Evolutionary conservation across 2,888 invertebrate species (phyloP), one percentile per base, ranked within the genome.

Genomic region (Cephus pulcher): DNA sequence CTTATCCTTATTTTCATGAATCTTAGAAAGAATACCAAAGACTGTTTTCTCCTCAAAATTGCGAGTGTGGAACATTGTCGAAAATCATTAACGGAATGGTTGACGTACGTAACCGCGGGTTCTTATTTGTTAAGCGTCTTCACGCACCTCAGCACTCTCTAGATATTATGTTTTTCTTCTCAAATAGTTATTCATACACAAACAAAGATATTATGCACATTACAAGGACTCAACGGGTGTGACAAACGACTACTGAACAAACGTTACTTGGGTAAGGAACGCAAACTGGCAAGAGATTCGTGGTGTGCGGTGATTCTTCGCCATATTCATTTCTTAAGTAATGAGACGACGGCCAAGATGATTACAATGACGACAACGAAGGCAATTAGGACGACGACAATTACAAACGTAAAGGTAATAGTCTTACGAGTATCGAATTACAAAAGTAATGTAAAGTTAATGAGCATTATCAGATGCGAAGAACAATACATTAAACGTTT

Each of bases 171-270:
- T 77, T 74, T 76, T 73, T 78, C 33, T 74, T 30, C 69, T 80
- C 77, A 80, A 82, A 82, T 78, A 76, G 77, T 82, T 83, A 81
- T 75, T 77, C 77, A 79, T 81, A 82, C 81, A 82, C 79, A 83
- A 83, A 83, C 80, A 81, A 83, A 79, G 79, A 80, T 84, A 86
- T 85, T 85, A 84, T 82, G 85, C 83, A 85, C 79, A 81, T 83
- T 79, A 81, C 81, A 80, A 86, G 80, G 82, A 82, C 83, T 84
- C 82, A 76, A 83, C 81, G 78, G 78, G 74, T 79, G 79, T 74
- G 79, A 69, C 79, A 80, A 80, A 80, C 76, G 77, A 75, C 76
- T 78, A 79, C 77, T 69, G 69, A 74, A 79, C 35, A 74, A 74
- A 34, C 74, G 15, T 74, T 35, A 74, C 34, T 74, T 30, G 37